These are phyloP conservation scores for Megalopta genalis DNA, from an alignment of 1,140 invertebrate species.

Conservation along the genomic window DNA sequence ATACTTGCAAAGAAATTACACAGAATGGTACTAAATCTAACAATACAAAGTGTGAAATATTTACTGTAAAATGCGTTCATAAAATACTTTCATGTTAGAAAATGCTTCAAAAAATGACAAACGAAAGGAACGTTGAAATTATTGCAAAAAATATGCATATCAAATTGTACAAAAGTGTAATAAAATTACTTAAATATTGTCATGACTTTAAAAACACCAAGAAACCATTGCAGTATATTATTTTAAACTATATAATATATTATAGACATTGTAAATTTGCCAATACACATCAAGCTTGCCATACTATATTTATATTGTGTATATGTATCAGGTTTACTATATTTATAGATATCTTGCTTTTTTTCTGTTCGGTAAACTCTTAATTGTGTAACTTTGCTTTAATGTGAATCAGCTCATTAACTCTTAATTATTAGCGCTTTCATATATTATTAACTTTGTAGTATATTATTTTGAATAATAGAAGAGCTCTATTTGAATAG, in stretches of 20 bases:
- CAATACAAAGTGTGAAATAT: slow-evolving; percentile 14
- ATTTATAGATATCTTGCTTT: slow-evolving; percentile 39
- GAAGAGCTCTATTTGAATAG: slow-evolving; percentile 54
- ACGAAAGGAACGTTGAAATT: not conserved
- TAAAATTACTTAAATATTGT: slow-evolving; percentile 42
- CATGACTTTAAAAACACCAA: slow-evolving; percentile 42
- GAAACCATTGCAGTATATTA: slow-evolving; percentile 7
- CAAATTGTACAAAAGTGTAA: slow-evolving; percentile 34
- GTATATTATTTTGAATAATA: slow-evolving; percentile 56
- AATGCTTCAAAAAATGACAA: not conserved
- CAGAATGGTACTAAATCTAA: slow-evolving; percentile 21
- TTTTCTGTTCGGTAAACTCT: slow-evolving; percentile 56
- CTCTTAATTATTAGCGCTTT: slow-evolving; percentile 59
- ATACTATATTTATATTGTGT: slow-evolving; percentile 30
- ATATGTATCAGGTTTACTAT: slow-evolving; percentile 36
- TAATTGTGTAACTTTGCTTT: slow-evolving; percentile 58
- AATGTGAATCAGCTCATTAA: slow-evolving; percentile 54
- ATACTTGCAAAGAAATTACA: slow-evolving; percentile 15
- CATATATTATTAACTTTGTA: slow-evolving; percentile 52
- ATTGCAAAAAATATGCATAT: slow-evolving; percentile 9
- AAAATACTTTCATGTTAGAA: slow-evolving; percentile 18
- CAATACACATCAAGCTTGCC: slow-evolving; percentile 40
- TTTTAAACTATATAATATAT: slow-evolving; percentile 13
- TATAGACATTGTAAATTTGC: slow-evolving; percentile 34
- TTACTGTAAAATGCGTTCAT: not conserved